phyloP scores from a whole-genome alignment of 1,140 invertebrate species.

The Psix sp. region DNA sequence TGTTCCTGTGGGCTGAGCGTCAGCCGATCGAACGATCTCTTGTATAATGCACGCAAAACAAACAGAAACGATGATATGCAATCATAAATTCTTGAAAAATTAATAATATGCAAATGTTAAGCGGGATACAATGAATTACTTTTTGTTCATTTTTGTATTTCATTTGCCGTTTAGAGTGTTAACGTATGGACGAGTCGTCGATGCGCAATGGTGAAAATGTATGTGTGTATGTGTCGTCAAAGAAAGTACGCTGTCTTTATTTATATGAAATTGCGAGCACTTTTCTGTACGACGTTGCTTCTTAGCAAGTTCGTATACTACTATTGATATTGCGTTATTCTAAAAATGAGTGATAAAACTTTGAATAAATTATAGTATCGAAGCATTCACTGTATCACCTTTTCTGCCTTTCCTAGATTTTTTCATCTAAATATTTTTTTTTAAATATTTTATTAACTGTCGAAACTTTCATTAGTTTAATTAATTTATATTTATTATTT shows the following conservation, averaged over 20 bases:
- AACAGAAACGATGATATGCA: slow-evolving; percentile 16
- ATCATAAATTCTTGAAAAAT: slow-evolving; percentile 13
- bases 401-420: too few species aligned
- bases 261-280: slow-evolving; percentile 64
- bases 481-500: too few species aligned
- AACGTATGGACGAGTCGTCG: slow-evolving; percentile 4
- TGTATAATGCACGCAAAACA: slow-evolving; percentile 65
- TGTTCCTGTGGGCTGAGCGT: slow-evolving; percentile 71
- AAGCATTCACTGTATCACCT: not conserved
- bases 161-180: slow-evolving; percentile 16
- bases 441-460: too few species aligned
- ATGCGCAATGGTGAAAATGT: slow-evolving; percentile 36
- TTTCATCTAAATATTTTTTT: too few species aligned
- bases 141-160: slow-evolving; percentile 11
- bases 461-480: too few species aligned
- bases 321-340: slow-evolving; percentile 67
- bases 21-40: slow-evolving; percentile 71
- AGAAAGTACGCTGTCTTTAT: slow-evolving; percentile 61
- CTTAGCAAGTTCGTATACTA: slow-evolving; percentile 67
- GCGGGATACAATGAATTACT: not conserved
- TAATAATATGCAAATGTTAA: not conserved
- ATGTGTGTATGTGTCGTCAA: slow-evolving; percentile 42
- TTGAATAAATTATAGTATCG: slow-evolving; percentile 67
- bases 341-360: slow-evolving; percentile 62
- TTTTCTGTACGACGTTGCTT: slow-evolving; percentile 66